phyloP scores from a whole-genome alignment of 1,140 invertebrate genomes.

The Drosophila yakuba region DNA sequence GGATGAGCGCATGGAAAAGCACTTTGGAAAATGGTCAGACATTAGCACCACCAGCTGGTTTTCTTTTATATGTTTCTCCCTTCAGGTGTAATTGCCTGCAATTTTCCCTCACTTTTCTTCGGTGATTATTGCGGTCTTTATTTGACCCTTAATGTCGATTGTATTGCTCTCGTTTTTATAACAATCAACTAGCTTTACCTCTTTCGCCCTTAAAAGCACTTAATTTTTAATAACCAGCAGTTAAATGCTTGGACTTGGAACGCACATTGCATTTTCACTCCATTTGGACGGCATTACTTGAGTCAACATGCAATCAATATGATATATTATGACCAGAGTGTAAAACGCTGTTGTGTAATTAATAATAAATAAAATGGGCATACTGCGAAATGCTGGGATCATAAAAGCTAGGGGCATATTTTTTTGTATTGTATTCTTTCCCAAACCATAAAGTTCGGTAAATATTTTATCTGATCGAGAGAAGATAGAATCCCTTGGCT shows the following conservation, averaged over 20 bases:
- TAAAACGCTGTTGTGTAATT: conserved; percentile 28
- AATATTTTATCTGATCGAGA: not conserved
- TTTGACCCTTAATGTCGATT: conserved; percentile 35
- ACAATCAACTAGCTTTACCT: conserved; percentile 30
- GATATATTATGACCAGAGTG: conserved; percentile 37
- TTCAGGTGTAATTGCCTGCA: conserved; percentile 51
- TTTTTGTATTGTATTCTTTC: too few species aligned
- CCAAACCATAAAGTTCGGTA: too few species aligned
- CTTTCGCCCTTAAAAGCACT: conserved; percentile 36
- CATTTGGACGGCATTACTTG: conserved; percentile 48
- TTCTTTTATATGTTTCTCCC: not conserved
- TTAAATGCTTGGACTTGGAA: conserved; percentile 48
- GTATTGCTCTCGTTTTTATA: conserved; percentile 39
- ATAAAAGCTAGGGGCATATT: not conserved
- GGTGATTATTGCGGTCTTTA: conserved; percentile 44
- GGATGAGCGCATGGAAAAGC: conserved; percentile 36
- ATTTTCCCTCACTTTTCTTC: conserved; percentile 12
- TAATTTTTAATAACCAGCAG: conserved; percentile 75
- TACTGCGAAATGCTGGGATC: not conserved
- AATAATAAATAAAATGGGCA: conserved; percentile 5
- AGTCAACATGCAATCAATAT: conserved; percentile 64
- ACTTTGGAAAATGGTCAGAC: conserved; percentile 59
- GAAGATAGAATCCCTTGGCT: not conserved
- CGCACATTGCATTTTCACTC: conserved; percentile 40
- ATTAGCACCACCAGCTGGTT: conserved; percentile 62